Base-by-base conservation (phyloP, 37 sponge, comb jelly and placozoan species). In the Bolinopsis microptera region DNA sequence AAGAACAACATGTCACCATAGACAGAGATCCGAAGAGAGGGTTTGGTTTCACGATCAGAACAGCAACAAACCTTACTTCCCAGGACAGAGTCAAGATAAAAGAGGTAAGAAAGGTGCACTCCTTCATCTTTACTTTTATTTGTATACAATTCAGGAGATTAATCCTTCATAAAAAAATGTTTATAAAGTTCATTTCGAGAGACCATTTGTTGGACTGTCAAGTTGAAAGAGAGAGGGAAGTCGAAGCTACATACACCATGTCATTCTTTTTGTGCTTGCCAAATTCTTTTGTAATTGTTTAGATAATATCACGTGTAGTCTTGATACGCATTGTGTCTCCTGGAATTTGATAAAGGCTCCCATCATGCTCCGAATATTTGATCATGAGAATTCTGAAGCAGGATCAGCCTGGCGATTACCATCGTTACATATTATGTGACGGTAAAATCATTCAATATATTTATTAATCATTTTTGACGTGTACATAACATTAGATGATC, bases 21-120 rank as follows among this genome's bases (percentile, higher is more conserved):
- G 82, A 80, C 16, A 27, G 82, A 35, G 82, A 80, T 80, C 38
- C 82, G 21, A 80, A 80, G 32, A 80, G 37, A 34, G 82, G 82
- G 1, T 80, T 80, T 33, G 82, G 82, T 1, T 80, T 80, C 23
- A 80, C 82, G 1, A 80, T 80, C 30, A 2, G 82, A 22, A 80
- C 82, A 1, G 82, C 82, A 16, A 35, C 2, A 24, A 34, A 80
- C 38, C 16, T 3, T 3, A 80, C 82, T 80, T 16, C 37, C 1
- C 82, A 28, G 37, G 82, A 80, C 23, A 2, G 82, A 13, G 82
- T 80, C 38, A 80, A 80, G 22, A 80, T 80, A 36, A 80, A 80
- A 80, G 82, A 80, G 38, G 82, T 80, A 35, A 8, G 28, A n/a
- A n/a, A n/a, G n/a, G n/a, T n/a, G n/a, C n/a, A n/a, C n/a, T n/a